Conservation (phyloP, 2,888 invertebrate species). For the Lutraria lutraria region DNA sequence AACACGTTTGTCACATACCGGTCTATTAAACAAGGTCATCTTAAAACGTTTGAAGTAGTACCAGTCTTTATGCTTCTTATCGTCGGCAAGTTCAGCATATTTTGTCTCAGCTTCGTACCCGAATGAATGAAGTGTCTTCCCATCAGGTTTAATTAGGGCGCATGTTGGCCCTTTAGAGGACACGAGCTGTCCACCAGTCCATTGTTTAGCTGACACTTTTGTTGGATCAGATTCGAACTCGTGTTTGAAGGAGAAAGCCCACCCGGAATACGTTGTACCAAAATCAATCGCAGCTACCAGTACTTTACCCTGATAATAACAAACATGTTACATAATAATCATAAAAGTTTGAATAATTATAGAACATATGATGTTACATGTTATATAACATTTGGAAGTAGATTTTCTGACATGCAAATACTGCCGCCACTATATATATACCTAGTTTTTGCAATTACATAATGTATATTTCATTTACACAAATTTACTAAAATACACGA, state of each 20-base stretch:
- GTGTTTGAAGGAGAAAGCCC: conserved; percentile 60
- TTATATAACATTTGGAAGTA: too few species aligned
- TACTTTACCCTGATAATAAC: neutral
- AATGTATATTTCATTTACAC: too few species aligned
- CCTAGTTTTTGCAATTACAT: too few species aligned
- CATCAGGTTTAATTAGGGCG: conserved; percentile 59
- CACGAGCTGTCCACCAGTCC: conserved; percentile 52
- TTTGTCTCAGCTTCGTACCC: conserved; percentile 65
- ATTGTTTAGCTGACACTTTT: conserved; percentile 57
- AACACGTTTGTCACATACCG: conserved; percentile 22
- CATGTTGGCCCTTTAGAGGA: conserved; percentile 61
- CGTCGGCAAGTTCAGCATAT: conserved; percentile 61
- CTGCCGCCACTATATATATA: too few species aligned
- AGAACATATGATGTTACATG: too few species aligned
- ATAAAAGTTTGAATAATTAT: too few species aligned
- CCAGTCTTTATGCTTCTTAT: conserved; percentile 51
- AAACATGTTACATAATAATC: neutral
- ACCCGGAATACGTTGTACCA: conserved; percentile 50
- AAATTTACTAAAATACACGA: too few species aligned
- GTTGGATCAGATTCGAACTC: conserved; percentile 55
- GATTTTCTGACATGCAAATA: too few species aligned
- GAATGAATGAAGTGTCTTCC: conserved; percentile 58
- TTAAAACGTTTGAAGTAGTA: conserved; percentile 64
- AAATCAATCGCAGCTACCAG: conserved; percentile 57
- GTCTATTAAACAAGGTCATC: conserved; percentile 56